A percentile compares a stretch with the other conserved stretches of the same genome.
phyloP scores from a whole-genome alignment of 2,888 invertebrate genomes.

The Coelinius sp. region DNA sequence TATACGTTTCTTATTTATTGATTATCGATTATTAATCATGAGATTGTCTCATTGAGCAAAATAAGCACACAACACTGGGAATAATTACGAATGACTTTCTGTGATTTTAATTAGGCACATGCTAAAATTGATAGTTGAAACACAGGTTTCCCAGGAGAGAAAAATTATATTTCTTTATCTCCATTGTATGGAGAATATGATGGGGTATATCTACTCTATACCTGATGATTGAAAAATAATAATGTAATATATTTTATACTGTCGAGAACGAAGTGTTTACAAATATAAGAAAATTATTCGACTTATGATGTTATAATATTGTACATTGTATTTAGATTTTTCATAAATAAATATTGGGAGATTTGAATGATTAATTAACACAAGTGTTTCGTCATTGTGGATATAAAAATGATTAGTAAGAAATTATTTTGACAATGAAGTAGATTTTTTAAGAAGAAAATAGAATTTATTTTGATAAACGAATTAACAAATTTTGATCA shows the following conservation, averaged over 20 bases:
- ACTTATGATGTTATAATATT: constrained; percentile 28
- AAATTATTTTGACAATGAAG: too few relatives aligned
- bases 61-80: neutral
- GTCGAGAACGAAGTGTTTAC: constrained; percentile 43
- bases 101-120: neutral
- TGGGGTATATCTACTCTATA: constrained; percentile 14
- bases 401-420: too few relatives aligned
- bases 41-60: neutral
- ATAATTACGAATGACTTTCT: neutral
- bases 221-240: constrained; percentile 44
- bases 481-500: neutral
- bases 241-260: constrained; percentile 69
- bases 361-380: neutral
- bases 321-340: constrained; percentile 16
- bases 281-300: constrained; percentile 46
- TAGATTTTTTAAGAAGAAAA: neutral
- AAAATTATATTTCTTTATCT: neutral
- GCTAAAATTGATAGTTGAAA: neutral
- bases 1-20: neutral
- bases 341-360: constrained; percentile 16
- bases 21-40: neutral
- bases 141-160: neutral
- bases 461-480: neutral
- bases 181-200: neutral
- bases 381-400: neutral